phyloP scores from a whole-genome alignment of 2,113 vertebrate genomes.

The Enhydra lutris region DNA sequence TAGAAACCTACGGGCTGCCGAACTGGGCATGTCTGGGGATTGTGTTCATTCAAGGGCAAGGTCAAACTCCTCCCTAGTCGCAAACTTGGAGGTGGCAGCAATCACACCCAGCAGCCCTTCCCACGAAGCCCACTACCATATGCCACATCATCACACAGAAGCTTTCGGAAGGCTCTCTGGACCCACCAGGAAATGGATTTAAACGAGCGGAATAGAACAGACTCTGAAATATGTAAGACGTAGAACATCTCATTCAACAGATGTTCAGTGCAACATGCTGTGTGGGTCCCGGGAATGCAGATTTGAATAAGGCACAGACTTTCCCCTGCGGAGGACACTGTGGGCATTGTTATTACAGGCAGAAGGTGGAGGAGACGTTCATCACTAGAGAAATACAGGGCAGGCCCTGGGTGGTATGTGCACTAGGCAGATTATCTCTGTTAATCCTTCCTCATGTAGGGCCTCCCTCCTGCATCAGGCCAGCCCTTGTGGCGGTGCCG shows the following conservation, averaged over 20 bases:
- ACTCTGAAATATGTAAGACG: not conserved
- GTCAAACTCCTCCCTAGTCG: not conserved
- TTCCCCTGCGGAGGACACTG: not conserved
- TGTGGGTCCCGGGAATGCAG: not conserved
- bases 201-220: not conserved
- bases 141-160: accelerated
- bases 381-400: not conserved
- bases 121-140: accelerated
- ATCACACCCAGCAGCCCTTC: not conserved
- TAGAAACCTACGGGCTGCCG: accelerated
- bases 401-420: accelerated
- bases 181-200: not conserved
- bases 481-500: accelerated
- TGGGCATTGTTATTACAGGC: not conserved
- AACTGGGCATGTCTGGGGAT: not conserved
- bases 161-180: not conserved
- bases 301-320: not conserved
- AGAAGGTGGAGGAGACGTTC: not conserved
- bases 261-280: not conserved
- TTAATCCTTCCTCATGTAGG: accelerated
- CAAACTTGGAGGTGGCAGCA: not conserved
- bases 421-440: accelerated
- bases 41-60: not conserved
- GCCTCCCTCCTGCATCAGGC: not conserved
- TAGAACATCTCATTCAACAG: not conserved